Conservation (phyloP, 1,140 invertebrate species). For the Globodera ellingtonae region DNA sequence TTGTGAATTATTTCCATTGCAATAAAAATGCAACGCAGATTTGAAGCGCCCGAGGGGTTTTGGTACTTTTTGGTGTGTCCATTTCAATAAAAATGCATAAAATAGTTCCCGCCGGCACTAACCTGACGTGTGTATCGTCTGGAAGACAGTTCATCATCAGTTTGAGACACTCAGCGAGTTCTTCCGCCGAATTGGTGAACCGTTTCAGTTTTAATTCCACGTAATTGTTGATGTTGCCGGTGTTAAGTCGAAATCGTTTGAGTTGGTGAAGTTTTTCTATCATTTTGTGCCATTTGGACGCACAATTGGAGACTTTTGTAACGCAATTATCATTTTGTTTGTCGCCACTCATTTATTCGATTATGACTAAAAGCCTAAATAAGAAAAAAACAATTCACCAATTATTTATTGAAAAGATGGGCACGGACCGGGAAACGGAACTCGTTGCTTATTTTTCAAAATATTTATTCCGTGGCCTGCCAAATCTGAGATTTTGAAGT, state of each 20-base stretch:
- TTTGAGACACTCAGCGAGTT: constrained; percentile 56
- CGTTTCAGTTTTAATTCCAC: constrained; percentile 60
- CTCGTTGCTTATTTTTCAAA: no score
- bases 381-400: background rate
- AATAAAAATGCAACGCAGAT: no score
- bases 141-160: constrained; percentile 52
- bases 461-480: no score
- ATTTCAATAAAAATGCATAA: constrained; percentile 28
- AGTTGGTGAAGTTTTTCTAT: constrained; percentile 21
- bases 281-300: background rate
- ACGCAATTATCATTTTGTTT: background rate
- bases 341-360: background rate
- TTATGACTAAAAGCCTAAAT: background rate
- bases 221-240: constrained; percentile 63
- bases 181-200: constrained; percentile 61
- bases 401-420: no score
- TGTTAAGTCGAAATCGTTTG: constrained; percentile 55
- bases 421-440: no score
- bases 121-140: constrained; percentile 43
- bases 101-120: constrained; percentile 23
- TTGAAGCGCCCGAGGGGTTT: no score
- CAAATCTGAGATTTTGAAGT: no score
- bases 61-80: no score
- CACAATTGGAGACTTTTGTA: background rate
- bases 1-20: no score